Conservation (phyloP, 2,888 invertebrate genomes). For the Diachrysia chrysitis region DNA sequence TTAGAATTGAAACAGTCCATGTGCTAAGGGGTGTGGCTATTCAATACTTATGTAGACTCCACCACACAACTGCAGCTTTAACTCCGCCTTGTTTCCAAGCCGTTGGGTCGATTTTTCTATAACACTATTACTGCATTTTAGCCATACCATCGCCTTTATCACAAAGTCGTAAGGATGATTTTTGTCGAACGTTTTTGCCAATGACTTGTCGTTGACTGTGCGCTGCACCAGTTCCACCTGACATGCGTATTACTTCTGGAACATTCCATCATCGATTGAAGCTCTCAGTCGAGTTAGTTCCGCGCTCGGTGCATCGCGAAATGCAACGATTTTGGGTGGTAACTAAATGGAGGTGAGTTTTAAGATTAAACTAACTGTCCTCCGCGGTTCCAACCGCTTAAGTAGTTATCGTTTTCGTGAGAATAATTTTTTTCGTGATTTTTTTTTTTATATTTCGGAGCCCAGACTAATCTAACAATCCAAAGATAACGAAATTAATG, state of each 20-base stretch:
- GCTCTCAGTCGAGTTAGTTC: background rate
- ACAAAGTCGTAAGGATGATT: background rate
- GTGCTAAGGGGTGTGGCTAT: background rate
- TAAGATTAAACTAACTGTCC: too few species aligned
- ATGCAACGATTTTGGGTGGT: background rate
- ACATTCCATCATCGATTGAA: background rate
- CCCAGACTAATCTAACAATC: too few species aligned
- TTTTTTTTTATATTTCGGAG: too few species aligned
- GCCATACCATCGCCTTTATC: too few species aligned
- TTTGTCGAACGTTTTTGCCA: background rate
- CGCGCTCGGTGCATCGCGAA: background rate
- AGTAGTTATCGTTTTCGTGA: too few species aligned
- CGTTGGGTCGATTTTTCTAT: too few species aligned
- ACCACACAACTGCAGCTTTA: background rate
- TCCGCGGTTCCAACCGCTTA: too few species aligned
- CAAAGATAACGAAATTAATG: too few species aligned
- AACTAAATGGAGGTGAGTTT: background rate
- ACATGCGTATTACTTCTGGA: background rate
- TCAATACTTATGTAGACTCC: background rate
- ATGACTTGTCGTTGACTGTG: background rate
- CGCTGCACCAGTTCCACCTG: background rate
- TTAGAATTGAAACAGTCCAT: background rate
- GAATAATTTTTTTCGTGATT: too few species aligned
- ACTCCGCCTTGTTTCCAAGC: too few species aligned
- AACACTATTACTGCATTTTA: too few species aligned